These are phyloP conservation scores for Drosophila insularis DNA, from an alignment of 1,140 invertebrate genomes.

Conservation along the genomic window DNA sequence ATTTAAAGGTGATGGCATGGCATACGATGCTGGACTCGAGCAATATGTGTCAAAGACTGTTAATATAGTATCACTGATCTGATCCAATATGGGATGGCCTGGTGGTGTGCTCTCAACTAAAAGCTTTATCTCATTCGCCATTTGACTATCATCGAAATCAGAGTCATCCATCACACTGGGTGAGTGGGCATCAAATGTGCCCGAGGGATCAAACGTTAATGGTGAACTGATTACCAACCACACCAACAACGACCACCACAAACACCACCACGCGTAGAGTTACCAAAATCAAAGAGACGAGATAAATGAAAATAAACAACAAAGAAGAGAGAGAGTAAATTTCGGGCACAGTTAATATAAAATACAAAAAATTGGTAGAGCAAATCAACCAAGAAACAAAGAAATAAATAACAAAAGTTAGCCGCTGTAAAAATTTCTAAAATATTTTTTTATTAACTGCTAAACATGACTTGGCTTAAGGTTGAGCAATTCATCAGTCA, in stretches of 20 bases:
- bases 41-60: constrained; percentile 1
- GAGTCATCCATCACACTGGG: constrained; percentile 51
- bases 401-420: not conserved
- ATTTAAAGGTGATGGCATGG: constrained; percentile 46
- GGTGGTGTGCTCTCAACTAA: constrained; percentile 30
- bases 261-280: constrained; percentile 27
- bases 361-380: not conserved
- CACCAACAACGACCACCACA: constrained; percentile 9
- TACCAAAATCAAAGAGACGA: constrained; percentile 51
- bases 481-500: not conserved
- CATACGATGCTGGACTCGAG: constrained; percentile 24
- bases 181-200: constrained; percentile 36
- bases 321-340: constrained; percentile 53
- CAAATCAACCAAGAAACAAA: not conserved
- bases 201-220: constrained; percentile 25
- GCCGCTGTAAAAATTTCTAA: not conserved
- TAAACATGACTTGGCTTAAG: not conserved
- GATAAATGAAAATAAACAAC: constrained; percentile 71
- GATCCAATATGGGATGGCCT: constrained; percentile 48
- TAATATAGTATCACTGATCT: constrained; percentile 44
- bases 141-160: constrained; percentile 62
- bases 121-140: constrained; percentile 41
- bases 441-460: constrained; percentile 2
- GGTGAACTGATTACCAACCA: constrained; percentile 32
- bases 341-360: constrained; percentile 13